Evolutionary conservation across 2,797 vertebrate species (phyloP), one percentile per base, ranked within the genome.

Genomic region (Nyctibius grandis): DNA sequence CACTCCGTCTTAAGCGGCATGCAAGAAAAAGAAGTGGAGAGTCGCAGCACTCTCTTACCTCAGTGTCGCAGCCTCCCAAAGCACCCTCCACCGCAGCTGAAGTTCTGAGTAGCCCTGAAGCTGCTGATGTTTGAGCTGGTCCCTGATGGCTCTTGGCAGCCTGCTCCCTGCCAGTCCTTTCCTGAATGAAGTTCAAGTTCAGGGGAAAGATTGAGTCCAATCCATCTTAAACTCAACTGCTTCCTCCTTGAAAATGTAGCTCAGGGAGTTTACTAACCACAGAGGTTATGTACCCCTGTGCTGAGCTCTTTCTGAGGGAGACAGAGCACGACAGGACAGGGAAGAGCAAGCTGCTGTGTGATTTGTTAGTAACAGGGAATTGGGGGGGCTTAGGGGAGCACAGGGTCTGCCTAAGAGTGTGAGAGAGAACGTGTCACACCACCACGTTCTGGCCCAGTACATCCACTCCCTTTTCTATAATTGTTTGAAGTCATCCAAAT

Each of bases 401-500:
- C 26, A 5, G 77, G 36, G 4, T 45, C 59, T 69, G 47, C 33
- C 88, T 56, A 47, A 61, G 51, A 28, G 45, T 7, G 11, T 0
- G 26, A 76, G 75, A 42, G 72, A 68, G 76, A 93, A 86, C 22
- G 6, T 92, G 89, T 84, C 73, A 13, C 33, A 18, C 26, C 76
- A 45, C 65, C 34, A 9, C 15, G 65, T 48, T 34, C 94, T 93
- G 86, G 60, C 79, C 89, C 76, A 75, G 85, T 23, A 93, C 65
- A 69, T 95, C 88, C 64, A 47, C 67, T 82, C 84, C 86, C 54
- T 77, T 38, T 61, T 48, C 83, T 67, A 0, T 65, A 47, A 93
- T 36, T 88, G 63, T 42, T 79, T 63, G 75, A 91, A 74, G 79
- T 85, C 91, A 90, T 91, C 93, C 93, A 95, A 70, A 85, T 84